Evolutionary conservation across 2,113 vertebrate species (phyloP).

Genomic region (Tragelaphus imberbis): DNA sequence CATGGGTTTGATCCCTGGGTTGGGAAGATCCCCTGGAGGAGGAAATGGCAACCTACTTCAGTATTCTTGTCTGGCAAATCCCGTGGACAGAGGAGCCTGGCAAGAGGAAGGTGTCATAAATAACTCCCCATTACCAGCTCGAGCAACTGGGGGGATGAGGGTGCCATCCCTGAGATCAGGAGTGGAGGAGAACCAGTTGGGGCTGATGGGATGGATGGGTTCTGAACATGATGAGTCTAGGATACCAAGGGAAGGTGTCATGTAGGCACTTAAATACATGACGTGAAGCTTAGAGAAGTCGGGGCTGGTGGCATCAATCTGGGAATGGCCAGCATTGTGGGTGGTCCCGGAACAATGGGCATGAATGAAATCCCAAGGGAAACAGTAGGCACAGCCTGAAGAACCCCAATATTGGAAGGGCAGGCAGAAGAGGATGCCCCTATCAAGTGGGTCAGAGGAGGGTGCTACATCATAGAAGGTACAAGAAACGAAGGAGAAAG

Average conservation of each 20-base stretch:
- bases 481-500: neutral
- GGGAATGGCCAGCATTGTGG: neutral
- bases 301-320: neutral
- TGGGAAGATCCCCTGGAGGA: neutral
- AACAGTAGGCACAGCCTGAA: neutral
- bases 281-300: neutral
- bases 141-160: neutral
- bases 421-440: neutral
- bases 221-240: neutral
- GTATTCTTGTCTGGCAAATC: neutral
- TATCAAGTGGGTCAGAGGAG: neutral
- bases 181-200: neutral
- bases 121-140: neutral
- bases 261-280: neutral
- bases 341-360: neutral
- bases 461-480: no score
- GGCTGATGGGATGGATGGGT: neutral
- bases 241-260: neutral
- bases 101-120: neutral
- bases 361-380: neutral
- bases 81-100: neutral
- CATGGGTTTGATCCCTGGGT: neutral
- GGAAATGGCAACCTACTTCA: neutral
- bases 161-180: neutral
- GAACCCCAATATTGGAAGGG: neutral